Conservation (phyloP, 2,888 invertebrate genomes). For the Tuta absoluta region DNA sequence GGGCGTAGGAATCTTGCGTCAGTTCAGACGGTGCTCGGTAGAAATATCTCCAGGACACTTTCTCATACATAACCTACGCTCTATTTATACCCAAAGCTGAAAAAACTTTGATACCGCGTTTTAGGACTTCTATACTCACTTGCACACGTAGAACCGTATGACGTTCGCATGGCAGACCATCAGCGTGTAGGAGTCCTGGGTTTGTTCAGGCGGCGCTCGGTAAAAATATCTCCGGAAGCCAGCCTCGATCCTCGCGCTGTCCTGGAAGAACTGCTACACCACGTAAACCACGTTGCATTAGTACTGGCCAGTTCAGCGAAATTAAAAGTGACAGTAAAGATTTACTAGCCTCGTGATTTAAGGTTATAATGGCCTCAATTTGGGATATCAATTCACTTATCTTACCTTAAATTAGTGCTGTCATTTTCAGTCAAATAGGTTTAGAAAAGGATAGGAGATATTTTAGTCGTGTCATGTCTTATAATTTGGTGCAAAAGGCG, state of each 20-base stretch:
- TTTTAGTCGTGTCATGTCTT: no score
- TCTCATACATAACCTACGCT: no score
- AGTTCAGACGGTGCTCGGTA: no score
- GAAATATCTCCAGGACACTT: no score
- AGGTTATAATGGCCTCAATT: background rate
- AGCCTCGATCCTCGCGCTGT: constrained; percentile 97
- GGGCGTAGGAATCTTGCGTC: no score
- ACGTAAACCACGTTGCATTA: constrained; percentile 52
- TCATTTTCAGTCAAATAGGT: no score
- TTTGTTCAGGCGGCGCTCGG: constrained; percentile 90
- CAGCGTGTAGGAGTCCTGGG: constrained; percentile 91
- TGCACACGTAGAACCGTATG: constrained; percentile 96
- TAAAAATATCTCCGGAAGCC: constrained; percentile 97
- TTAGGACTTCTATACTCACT: constrained; percentile 76
- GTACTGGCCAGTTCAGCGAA: constrained; percentile 46
- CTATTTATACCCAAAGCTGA: no score
- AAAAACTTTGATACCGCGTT: background rate
- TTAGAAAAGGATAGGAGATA: no score
- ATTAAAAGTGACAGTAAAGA: background rate
- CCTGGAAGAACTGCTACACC: constrained; percentile 93
- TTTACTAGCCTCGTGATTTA: background rate
- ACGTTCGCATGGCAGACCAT: constrained; percentile 99
- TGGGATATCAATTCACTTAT: no score
- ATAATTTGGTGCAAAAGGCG: no score
- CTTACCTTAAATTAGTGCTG: no score